phyloP scores from a whole-genome alignment of 2,113 vertebrate species.

The Plecotus auritus region DNA sequence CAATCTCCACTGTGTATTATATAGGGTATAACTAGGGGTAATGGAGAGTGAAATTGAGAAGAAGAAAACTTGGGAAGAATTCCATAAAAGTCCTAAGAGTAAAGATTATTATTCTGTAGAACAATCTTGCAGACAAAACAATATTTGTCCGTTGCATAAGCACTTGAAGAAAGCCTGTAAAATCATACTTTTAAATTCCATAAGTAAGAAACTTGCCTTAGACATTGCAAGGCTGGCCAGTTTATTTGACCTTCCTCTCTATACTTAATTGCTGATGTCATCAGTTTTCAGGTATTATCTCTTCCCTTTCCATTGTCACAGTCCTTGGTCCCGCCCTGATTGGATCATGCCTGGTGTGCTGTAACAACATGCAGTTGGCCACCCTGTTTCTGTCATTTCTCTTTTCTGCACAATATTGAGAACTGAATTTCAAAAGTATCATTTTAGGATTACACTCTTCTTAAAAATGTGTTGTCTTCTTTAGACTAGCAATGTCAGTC shows the following conservation, averaged over 20 bases:
- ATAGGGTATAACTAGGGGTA: background rate
- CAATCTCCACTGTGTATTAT: background rate
- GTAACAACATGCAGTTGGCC: background rate
- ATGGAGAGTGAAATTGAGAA: constrained; percentile 55
- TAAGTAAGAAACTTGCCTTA: background rate
- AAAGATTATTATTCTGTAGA: constrained; percentile 45
- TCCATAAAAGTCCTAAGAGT: constrained; percentile 30
- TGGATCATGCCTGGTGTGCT: background rate
- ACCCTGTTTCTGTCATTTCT: background rate
- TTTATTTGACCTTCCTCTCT: background rate
- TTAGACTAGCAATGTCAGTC: background rate
- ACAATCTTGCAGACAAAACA: constrained; percentile 52
- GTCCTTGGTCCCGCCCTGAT: background rate
- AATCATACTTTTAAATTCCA: constrained; percentile 8
- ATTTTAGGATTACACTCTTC: background rate
- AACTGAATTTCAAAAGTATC: background rate
- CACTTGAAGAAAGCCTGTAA: background rate
- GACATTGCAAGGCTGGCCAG: background rate
- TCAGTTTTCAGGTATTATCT: background rate
- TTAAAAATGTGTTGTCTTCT: background rate
- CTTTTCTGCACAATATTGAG: background rate
- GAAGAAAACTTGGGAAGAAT: constrained; percentile 48
- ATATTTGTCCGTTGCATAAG: background rate
- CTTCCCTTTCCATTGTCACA: background rate
- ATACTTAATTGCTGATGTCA: background rate